phyloP scores from a whole-genome alignment of 2,113 vertebrate species.

The Anoplopoma fimbria region DNA sequence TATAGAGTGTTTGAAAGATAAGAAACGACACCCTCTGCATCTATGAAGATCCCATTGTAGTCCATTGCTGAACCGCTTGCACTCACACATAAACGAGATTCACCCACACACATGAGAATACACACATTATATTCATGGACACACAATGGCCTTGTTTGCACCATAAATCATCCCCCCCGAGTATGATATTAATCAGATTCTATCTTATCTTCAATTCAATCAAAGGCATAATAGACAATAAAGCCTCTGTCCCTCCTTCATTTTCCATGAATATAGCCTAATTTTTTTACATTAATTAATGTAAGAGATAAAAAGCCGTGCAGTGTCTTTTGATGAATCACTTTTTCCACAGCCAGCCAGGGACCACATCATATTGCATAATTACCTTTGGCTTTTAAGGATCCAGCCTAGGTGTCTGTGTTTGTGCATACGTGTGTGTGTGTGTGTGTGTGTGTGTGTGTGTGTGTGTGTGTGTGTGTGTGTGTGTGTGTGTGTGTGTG shows the following conservation, averaged over 20 bases:
- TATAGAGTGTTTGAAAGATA: neutral
- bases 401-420: neutral
- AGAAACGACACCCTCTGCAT: neutral
- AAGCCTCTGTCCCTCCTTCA: neutral
- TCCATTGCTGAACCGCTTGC: neutral
- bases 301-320: neutral
- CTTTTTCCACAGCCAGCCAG: neutral
- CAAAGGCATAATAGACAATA: constrained; percentile 5
- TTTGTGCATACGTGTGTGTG: neutral
- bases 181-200: constrained; percentile 22
- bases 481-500: constrained; percentile 1
- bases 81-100: neutral
- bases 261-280: neutral
- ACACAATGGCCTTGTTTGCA: neutral
- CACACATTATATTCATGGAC: neutral
- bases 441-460: neutral
- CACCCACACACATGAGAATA: neutral
- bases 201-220: constrained; percentile 22
- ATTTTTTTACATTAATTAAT: neutral
- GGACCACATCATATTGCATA: neutral
- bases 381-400: constrained; percentile 1
- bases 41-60: neutral
- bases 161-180: constrained; percentile 24
- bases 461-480: neutral
- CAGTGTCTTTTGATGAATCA: neutral